phyloP scores from a whole-genome alignment of 2,888 invertebrate species.

The Eilema depressum region DNA sequence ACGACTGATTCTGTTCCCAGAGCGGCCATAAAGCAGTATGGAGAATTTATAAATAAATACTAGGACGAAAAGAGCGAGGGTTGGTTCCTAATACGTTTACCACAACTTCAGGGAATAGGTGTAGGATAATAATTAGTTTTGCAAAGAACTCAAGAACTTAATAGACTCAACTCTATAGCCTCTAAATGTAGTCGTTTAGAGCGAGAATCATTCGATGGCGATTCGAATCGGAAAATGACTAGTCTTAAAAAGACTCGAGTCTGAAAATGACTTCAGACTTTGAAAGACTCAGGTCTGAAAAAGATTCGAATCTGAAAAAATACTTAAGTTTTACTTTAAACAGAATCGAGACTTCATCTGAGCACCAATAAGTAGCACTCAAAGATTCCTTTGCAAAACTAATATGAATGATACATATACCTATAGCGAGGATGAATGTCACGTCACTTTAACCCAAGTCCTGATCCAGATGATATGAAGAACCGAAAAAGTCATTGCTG shows the following conservation, averaged over 20 bases:
- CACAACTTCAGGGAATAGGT: neutral
- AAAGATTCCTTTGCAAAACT: neutral
- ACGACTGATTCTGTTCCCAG: neutral
- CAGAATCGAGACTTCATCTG: neutral
- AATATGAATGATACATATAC: neutral
- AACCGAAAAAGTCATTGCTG: neutral
- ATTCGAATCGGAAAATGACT: too few relatives aligned
- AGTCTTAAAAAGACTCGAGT: neutral
- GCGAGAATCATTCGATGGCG: neutral
- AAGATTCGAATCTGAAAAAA: neutral
- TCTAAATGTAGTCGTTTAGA: neutral
- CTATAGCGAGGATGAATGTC: neutral
- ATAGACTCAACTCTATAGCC: neutral
- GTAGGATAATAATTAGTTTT: neutral
- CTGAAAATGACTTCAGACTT: too few relatives aligned
- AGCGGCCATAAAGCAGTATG: neutral
- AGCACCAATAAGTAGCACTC: neutral
- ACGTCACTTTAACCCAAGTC: neutral
- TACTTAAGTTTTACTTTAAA: neutral
- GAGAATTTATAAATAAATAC: neutral
- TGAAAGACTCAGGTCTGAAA: neutral
- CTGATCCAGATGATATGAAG: neutral
- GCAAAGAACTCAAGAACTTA: neutral
- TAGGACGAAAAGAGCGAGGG: neutral
- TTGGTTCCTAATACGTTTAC: neutral